phyloP scores from a whole-genome alignment of 1,140 invertebrate species.

The Sminthurinus signatus region DNA sequence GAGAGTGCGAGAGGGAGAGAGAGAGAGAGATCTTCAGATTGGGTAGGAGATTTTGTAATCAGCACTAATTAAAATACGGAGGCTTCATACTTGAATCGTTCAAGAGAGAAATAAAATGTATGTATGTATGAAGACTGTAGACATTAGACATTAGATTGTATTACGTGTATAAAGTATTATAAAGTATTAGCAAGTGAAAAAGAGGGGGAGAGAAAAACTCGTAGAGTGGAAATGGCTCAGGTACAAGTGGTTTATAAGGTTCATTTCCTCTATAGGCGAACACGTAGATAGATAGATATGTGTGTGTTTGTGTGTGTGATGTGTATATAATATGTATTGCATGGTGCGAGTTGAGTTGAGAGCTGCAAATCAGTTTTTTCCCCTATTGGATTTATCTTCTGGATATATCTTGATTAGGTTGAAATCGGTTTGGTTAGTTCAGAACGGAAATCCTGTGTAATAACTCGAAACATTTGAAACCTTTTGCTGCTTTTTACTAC shows the following conservation, averaged over 20 bases:
- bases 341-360: too few relatives aligned
- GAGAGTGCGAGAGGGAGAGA: constrained; percentile 6
- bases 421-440: constrained; percentile 36
- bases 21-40: constrained; percentile 25
- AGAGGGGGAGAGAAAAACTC: constrained; percentile 14
- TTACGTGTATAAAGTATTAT: too few relatives aligned
- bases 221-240: constrained; percentile 28
- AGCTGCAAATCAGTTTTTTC: constrained; percentile 37
- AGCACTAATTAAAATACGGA: constrained; percentile 34
- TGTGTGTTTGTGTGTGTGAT: too few relatives aligned
- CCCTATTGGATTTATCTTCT: constrained; percentile 33
- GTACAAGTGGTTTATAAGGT: constrained; percentile 31
- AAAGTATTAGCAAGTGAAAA: too few relatives aligned
- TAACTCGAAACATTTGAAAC: constrained; percentile 36
- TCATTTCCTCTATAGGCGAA: constrained; percentile 40
- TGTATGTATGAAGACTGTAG: too few relatives aligned
- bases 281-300: too few relatives aligned
- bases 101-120: constrained; percentile 4
- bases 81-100: constrained; percentile 25
- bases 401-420: constrained; percentile 41
- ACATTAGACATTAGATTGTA: too few relatives aligned
- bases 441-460: constrained; percentile 42
- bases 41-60: constrained; percentile 28
- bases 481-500: too few relatives aligned
- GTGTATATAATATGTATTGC: too few relatives aligned